Percentiles rank a stretch among this genome's conserved stretches.
Conservation (phyloP, 2,888 invertebrate genomes). For the Catocala nupta region DNA sequence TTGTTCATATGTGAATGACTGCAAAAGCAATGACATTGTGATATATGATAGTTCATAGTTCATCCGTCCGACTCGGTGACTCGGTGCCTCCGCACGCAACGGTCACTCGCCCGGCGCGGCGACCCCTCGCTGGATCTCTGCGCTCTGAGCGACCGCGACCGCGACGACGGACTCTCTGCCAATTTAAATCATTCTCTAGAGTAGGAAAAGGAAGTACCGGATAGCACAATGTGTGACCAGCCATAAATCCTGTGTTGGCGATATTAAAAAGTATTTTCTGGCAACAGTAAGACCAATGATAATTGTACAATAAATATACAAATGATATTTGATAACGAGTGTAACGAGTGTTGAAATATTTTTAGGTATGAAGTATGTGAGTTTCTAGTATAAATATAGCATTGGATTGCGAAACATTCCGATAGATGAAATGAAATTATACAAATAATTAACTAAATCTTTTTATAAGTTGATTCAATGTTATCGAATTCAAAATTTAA, state of each 20-base stretch:
- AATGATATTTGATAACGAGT: constrained; percentile 49
- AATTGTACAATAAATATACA: constrained; percentile 60
- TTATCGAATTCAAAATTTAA: constrained; percentile 53
- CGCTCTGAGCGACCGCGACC: constrained; percentile 44
- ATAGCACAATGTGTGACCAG: constrained; percentile 19
- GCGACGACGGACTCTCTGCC: constrained; percentile 36
- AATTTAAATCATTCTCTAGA: constrained; percentile 12
- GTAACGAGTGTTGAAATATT: constrained; percentile 50
- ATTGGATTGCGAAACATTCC: constrained; percentile 65
- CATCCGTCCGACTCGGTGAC: constrained; percentile 41
- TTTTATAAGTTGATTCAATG: constrained; percentile 44
- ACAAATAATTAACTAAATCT: constrained; percentile 33
- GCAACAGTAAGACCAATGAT: constrained; percentile 56
- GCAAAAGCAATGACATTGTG: constrained; percentile 11
- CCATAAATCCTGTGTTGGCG: constrained; percentile 36
- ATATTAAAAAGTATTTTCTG: constrained; percentile 31
- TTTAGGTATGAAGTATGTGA: constrained; percentile 48
- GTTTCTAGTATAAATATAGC: constrained; percentile 55
- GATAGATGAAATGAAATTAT: constrained; percentile 47
- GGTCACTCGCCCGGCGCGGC: constrained; percentile 20
- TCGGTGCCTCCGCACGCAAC: constrained; percentile 47
- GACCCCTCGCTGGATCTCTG: constrained; percentile 47
- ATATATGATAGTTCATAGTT: constrained; percentile 7
- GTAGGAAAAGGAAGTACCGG: constrained; percentile 2
- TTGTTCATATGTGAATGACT: constrained; percentile 1